Percentiles rank a stretch among this genome's conserved stretches.
Conservation (phyloP, 2,888 invertebrate species). For the Hydraecia micacea region DNA sequence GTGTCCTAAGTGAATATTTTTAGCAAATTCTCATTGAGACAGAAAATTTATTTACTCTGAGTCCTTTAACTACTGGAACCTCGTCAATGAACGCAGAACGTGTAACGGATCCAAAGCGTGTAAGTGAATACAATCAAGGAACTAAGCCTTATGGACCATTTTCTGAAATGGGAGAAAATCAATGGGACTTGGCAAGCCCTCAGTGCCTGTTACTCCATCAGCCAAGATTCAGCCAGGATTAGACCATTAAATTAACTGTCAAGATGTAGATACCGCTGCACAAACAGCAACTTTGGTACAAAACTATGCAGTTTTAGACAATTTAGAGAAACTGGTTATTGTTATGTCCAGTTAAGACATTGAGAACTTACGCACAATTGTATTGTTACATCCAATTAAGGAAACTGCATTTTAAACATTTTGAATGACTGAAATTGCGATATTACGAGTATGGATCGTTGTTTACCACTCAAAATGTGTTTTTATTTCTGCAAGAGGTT, state of each 20-base stretch:
- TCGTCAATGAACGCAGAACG: not conserved
- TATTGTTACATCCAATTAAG: slow-evolving; percentile 52
- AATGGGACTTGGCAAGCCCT: slow-evolving; percentile 57
- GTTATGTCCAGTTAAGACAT: slow-evolving; percentile 36
- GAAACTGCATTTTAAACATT: slow-evolving; percentile 30
- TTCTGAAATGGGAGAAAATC: slow-evolving; percentile 51
- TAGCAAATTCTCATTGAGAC: not conserved
- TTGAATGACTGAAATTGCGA: slow-evolving; percentile 17
- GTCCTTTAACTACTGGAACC: not conserved
- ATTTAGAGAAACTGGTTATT: slow-evolving; percentile 49
- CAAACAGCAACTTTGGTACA: slow-evolving; percentile 39
- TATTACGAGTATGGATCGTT: not conserved
- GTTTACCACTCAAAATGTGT: not conserved
- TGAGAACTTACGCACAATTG: slow-evolving; percentile 49
- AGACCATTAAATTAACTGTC: slow-evolving; percentile 70
- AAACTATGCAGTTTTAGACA: slow-evolving; percentile 47
- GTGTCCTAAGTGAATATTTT: not conserved
- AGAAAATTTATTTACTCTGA: not conserved
- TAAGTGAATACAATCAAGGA: slow-evolving; percentile 26
- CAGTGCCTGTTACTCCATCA: slow-evolving; percentile 49
- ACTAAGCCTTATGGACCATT: slow-evolving; percentile 12
- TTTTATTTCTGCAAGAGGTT: not conserved
- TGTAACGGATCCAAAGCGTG: not conserved
- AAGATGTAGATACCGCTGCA: slow-evolving; percentile 62
- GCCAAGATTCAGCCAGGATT: slow-evolving; percentile 66